A percentile compares a stretch with the other conserved stretches of the same genome.
These are phyloP conservation scores for Acrocephalus kingi DNA, from an alignment of 2,113 vertebrate species.

Conservation along the genomic window DNA sequence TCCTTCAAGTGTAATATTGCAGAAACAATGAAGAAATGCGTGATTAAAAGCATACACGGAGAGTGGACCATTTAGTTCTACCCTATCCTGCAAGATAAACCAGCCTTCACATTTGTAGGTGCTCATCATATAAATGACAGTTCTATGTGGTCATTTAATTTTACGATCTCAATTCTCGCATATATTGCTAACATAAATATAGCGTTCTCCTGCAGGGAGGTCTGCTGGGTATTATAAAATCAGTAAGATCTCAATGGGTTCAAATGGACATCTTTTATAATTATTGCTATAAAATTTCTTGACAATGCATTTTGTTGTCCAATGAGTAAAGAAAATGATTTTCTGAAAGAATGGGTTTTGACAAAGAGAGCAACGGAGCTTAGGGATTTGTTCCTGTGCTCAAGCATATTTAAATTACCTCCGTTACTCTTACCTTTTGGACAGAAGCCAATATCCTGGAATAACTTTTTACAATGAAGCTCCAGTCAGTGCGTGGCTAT, in stretches of 20 bases:
- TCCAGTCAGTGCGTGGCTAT: not conserved
- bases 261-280: conserved; percentile 94
- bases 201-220: conserved; percentile 83
- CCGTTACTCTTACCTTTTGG: conserved; percentile 60
- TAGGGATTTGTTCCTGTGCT: conserved; percentile 56
- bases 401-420: conserved; percentile 70
- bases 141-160: conserved; percentile 94
- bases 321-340: conserved; percentile 80
- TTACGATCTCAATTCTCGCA: conserved; percentile 96
- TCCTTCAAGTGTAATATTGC: conserved; percentile 80
- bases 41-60: conserved; percentile 85
- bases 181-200: conserved; percentile 99
- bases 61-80: conserved; percentile 79
- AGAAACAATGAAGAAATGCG: conserved; percentile 82
- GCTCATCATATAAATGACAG: conserved; percentile 86
- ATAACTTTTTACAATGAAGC: conserved; percentile 52
- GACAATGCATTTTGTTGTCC: conserved; percentile 82
- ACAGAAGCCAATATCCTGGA: conserved; percentile 34
- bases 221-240: conserved; percentile 89
- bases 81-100: conserved; percentile 82
- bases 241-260: conserved; percentile 88
- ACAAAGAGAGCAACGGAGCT: conserved; percentile 68
- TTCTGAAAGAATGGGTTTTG: conserved; percentile 79
- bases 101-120: conserved; percentile 77
- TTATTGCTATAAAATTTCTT: conserved; percentile 88